A percentile compares a stretch with the other conserved stretches of the same genome.
phyloP scores from a whole-genome alignment of 2,888 invertebrate species.

The Villa cingulata region DNA sequence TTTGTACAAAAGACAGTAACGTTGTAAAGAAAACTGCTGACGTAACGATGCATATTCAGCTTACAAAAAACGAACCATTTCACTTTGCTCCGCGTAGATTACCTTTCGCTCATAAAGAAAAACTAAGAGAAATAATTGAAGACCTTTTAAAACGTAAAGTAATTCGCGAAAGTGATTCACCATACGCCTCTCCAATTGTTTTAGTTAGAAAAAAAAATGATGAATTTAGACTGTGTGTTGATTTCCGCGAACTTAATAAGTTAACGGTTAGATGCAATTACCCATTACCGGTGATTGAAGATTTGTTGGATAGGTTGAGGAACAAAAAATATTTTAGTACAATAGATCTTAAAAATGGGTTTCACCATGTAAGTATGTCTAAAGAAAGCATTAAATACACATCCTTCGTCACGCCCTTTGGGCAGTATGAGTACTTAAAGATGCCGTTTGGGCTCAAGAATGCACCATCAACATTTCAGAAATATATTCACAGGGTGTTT shows the following conservation, averaged over 20 bases:
- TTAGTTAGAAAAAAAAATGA: slow-evolving; percentile 2
- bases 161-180: slow-evolving; percentile 5
- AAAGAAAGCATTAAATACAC: slow-evolving; percentile 14
- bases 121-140: slow-evolving; percentile 1
- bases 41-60: no score
- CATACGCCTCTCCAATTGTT: no score
- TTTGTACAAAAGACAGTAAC: no score
- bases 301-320: slow-evolving; percentile 4
- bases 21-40: no score
- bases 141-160: background rate
- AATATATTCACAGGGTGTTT: slow-evolving; percentile 13
- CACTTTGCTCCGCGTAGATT: background rate
- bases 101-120: background rate
- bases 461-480: slow-evolving; percentile 9
- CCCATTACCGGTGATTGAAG: slow-evolving; percentile 8
- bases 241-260: slow-evolving; percentile 11
- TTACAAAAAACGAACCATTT: background rate
- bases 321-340: slow-evolving; percentile 12
- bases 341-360: slow-evolving; percentile 14
- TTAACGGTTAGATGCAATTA: slow-evolving; percentile 4
- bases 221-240: slow-evolving; percentile 7
- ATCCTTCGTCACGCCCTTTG: slow-evolving; percentile 14
- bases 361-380: slow-evolving; percentile 12
- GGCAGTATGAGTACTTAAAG: slow-evolving; percentile 12
- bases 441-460: slow-evolving; percentile 13